phyloP scores from a whole-genome alignment of 1,140 invertebrate species.

The Panagrolaimus sp. region DNA sequence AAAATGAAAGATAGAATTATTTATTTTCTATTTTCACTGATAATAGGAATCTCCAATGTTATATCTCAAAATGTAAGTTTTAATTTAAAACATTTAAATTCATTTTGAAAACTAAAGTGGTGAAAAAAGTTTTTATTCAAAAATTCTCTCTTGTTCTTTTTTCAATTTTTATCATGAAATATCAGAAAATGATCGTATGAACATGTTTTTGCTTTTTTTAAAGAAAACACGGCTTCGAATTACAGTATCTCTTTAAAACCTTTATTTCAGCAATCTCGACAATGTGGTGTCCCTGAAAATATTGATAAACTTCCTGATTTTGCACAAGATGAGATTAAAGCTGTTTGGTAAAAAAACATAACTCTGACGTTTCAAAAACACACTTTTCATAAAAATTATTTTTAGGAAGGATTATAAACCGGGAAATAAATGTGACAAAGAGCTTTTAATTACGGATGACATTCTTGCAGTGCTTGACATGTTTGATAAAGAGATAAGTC shows the following conservation, averaged over 20 bases:
- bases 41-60: too few species aligned
- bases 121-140: not conserved
- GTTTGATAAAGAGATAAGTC: conserved; percentile 36
- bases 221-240: too few species aligned
- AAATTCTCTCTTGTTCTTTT: not conserved
- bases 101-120: too few species aligned
- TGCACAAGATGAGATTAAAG: conserved; percentile 47
- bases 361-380: conserved; percentile 4
- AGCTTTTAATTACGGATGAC: conserved; percentile 49
- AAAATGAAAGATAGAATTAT: too few species aligned
- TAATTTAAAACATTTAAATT: too few species aligned
- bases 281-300: conserved; percentile 47
- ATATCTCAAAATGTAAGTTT: too few species aligned
- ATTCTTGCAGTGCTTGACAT: conserved; percentile 49
- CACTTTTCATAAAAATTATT: not conserved
- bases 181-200: too few species aligned
- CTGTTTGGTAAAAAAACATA: conserved; percentile 39
- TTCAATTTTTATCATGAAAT: conserved; percentile 1
- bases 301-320: conserved; percentile 45
- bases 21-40: too few species aligned
- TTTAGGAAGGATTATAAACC: conserved; percentile 49
- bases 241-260: too few species aligned
- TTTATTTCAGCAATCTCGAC: conserved; percentile 15
- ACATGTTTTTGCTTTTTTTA: too few species aligned
- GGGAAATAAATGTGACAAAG: conserved; percentile 44